phyloP scores from a whole-genome alignment of 2,888 invertebrate species.

The Hemicrepidius hirtus region DNA sequence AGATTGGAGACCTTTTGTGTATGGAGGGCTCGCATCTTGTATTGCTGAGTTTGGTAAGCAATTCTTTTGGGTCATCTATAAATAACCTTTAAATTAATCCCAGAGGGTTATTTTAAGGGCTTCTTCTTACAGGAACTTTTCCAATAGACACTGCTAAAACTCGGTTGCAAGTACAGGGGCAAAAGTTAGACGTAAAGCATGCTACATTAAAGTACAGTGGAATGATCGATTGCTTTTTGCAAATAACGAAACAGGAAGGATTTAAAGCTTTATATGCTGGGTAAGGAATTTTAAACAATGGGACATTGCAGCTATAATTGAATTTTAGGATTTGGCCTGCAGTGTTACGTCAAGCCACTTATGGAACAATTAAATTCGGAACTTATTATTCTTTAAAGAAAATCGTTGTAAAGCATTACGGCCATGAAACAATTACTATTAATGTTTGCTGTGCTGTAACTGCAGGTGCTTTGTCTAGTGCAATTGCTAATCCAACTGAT shows the following conservation, averaged over 20 bases:
- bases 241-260: conserved; percentile 92
- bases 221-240: conserved; percentile 92
- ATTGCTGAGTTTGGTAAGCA: conserved; percentile 93
- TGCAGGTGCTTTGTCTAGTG: conserved; percentile 92
- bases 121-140: conserved; percentile 84
- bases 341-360: conserved; percentile 93
- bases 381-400: conserved; percentile 94
- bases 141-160: conserved; percentile 98
- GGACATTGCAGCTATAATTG: background rate
- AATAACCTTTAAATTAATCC: background rate
- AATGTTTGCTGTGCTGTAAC: conserved; percentile 89
- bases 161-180: conserved; percentile 94
- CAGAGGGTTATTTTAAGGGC: background rate
- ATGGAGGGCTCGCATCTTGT: conserved; percentile 95
- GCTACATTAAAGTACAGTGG: conserved; percentile 88
- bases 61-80: background rate
- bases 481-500: conserved; percentile 97
- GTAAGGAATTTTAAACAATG: conserved; percentile 71
- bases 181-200: conserved; percentile 85
- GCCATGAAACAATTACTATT: conserved; percentile 76
- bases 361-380: conserved; percentile 97
- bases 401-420: conserved; percentile 76
- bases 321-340: conserved; percentile 87
- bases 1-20: conserved; percentile 95
- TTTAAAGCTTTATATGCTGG: conserved; percentile 89